Base-by-base conservation (phyloP, 35 echinoderm and acorn worm genomes). In the Strongylocentrotus purpuratus region DNA sequence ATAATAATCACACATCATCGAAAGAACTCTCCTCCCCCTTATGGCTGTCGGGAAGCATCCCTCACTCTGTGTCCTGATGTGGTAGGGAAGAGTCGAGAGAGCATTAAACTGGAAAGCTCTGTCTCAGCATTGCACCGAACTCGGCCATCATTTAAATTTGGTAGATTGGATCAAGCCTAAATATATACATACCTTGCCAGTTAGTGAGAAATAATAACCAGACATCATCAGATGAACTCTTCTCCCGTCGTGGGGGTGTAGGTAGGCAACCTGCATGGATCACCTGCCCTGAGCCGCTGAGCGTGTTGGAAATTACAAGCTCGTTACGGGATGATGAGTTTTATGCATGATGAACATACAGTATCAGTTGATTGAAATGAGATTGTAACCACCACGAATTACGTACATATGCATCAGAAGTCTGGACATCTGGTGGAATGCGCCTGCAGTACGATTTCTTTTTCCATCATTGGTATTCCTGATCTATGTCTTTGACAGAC, bases 391-490 rank as follows among this genome's bases (percentile, higher is more conserved):
- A 78, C n/a, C 65, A 78, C 5, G 65, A 78, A 78, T 78, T 78
- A 78, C 65, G 65, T 78, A 78, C 65, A 78, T 78, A 78, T 78
- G 65, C 65, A 78, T 22, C 65, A 78, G 65, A 78, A 78, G 65
- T 78, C 25, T 22, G 20, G 65, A 78, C 65, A 78, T 78, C 65
- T 78, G 65, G 65, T 78, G 65, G 65, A 78, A 78, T 78, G 65
- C 7, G 22, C 65, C 65, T 78, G 65, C 65, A 78, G 65, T 78
- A 78, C 20, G 4, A 78, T 78, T 78, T 78, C 20, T 8, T n/a
- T n/a, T 78, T 78, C 65, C 65, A 8, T 78, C 65, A 78, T n/a
- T 28, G 65, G 65, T 78, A 78, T n/a, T 78, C 25, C 65, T 28
- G 65, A 78, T 78, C 4, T 5, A 78, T 78, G 65, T 78, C 65